Percentiles rank a stretch among this genome's conserved stretches.
phyloP scores from a whole-genome alignment of 2,797 vertebrate genomes.

The Steatocranus sp. region DNA sequence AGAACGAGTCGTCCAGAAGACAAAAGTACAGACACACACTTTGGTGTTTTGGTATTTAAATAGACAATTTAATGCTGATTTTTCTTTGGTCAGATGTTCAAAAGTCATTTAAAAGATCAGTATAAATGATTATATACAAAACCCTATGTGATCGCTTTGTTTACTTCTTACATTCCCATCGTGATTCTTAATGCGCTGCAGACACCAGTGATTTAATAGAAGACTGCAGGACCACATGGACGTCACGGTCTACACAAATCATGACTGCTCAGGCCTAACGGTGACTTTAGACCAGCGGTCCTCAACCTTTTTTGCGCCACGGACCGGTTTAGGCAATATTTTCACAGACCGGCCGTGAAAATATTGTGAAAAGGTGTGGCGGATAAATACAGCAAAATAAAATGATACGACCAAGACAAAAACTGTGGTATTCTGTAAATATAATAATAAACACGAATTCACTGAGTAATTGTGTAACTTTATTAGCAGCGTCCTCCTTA shows the following conservation, averaged over 20 bases:
- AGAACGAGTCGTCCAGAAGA: background rate
- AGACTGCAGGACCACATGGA: background rate
- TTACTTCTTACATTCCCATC: background rate
- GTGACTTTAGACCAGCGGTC: background rate
- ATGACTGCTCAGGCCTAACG: background rate
- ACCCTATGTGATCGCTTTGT: accelerated
- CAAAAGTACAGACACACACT: background rate
- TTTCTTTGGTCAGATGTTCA: background rate
- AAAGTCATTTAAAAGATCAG: background rate
- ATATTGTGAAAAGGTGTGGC: accelerated
- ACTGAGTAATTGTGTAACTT: background rate
- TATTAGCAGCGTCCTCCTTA: accelerated
- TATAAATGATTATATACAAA: background rate
- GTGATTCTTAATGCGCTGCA: background rate
- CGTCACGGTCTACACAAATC: background rate
- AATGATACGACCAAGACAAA: accelerated
- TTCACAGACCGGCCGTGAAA: background rate
- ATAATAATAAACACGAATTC: background rate
- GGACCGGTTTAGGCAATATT: accelerated
- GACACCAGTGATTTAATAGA: background rate
- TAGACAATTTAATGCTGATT: background rate
- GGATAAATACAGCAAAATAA: background rate
- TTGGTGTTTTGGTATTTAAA: background rate
- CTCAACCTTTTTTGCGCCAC: accelerated
- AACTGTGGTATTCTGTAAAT: background rate